These are phyloP conservation scores for Oreonectes daqikongensis DNA, from an alignment of 2,797 vertebrate species.

Conservation along the genomic window DNA sequence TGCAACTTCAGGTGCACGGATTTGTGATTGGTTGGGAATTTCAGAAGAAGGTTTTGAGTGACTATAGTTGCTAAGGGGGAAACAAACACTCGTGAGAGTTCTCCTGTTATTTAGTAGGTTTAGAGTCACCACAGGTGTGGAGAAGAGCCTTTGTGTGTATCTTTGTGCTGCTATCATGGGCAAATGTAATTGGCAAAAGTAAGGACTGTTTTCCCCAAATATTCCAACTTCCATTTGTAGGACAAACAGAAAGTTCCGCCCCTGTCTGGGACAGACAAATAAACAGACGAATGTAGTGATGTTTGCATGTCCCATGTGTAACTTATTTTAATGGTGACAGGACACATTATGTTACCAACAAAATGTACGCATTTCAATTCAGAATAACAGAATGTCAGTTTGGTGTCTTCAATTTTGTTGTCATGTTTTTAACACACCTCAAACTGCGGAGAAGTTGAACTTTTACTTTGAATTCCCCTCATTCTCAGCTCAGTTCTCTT, in stretches of 20 bases:
- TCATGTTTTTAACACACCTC: neutral
- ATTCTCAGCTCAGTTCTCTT: conserved; percentile 17
- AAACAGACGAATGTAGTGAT: neutral
- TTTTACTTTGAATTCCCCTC: neutral
- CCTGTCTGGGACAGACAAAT: neutral
- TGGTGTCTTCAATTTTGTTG: neutral
- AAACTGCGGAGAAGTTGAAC: neutral
- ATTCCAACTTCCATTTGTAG: neutral
- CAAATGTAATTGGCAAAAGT: neutral
- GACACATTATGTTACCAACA: too few relatives aligned
- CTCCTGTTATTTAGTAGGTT: neutral
- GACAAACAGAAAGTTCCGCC: neutral
- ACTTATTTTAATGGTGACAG: neutral
- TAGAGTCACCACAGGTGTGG: neutral
- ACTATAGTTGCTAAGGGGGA: neutral
- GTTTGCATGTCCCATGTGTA: neutral
- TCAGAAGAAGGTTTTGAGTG: neutral
- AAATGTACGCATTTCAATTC: neutral
- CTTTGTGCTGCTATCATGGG: neutral
- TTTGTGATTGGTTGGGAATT: conserved; percentile 10
- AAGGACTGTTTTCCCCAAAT: neutral
- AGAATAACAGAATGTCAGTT: too few relatives aligned
- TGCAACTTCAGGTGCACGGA: conserved; percentile 26
- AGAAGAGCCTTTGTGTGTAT: neutral
- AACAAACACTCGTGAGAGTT: neutral